Conservation (phyloP, 64 coral and sea anemone genomes). For the Exaiptasia diaphana region DNA sequence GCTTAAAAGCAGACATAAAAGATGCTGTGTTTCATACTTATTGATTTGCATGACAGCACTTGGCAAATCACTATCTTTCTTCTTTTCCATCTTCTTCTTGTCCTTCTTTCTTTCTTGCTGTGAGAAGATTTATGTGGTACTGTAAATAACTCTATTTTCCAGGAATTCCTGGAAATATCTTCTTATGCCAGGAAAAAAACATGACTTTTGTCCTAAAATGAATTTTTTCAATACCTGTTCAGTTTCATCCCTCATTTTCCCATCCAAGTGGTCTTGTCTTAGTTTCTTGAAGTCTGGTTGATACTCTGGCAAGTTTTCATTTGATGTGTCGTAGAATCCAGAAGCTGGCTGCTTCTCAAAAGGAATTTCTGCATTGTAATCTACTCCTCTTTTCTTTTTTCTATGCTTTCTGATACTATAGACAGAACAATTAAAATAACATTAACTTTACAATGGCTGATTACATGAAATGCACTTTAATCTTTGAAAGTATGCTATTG, state of each 20-base stretch:
- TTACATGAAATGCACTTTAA: no score
- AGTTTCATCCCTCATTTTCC: conserved; percentile 94
- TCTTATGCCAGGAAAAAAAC: no score
- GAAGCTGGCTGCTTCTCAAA: conserved; percentile 98
- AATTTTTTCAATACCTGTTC: conserved; percentile 50
- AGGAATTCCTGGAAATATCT: not conserved
- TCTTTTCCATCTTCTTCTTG: conserved; percentile 90
- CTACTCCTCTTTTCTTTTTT: conserved; percentile 88
- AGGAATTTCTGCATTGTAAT: conserved; percentile 98
- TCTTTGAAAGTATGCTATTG: no score
- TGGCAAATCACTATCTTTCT: conserved; percentile 90
- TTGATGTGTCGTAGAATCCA: conserved; percentile 95
- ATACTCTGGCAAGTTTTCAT: conserved; percentile 82
- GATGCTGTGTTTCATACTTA: conserved; percentile 82
- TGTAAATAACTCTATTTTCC: not conserved
- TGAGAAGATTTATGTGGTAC: no score
- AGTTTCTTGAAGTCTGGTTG: conserved; percentile 97
- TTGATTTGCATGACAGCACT: conserved; percentile 99
- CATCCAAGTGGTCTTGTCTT: conserved; percentile 87
- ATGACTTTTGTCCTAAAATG: no score
- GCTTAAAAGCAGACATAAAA: no score
- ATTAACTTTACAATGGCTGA: no score
- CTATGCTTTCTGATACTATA: conserved; percentile 75
- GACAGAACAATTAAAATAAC: not conserved
- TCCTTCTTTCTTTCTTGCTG: conserved; percentile 96